Evolutionary conservation across 53 echinoderm and acorn worm species (phyloP), one percentile per base, ranked within the genome.

Genomic region (Astropecten irregularis): DNA sequence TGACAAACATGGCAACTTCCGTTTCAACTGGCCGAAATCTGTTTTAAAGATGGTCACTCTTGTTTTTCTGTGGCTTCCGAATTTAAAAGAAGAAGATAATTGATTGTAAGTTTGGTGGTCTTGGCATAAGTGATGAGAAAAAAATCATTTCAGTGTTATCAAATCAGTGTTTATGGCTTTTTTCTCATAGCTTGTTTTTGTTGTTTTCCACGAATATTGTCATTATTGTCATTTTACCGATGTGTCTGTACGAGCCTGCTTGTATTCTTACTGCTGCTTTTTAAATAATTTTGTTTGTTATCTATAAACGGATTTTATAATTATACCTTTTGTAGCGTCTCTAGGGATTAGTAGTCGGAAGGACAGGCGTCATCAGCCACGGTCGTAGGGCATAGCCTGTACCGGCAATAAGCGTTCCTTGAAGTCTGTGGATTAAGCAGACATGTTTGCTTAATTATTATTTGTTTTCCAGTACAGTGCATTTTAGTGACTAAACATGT

Each of bases 381-480:
- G 63, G 61, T 40, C 32, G 26, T 25, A 26, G 46, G 2, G 81
- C 57, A 23, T 63, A 81, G 23, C 81, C 81, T 3, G 37, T 63
- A 46, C 79, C 79, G 0, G 77, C 87, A 13, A 87, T 49, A 14
- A 87, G 30, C 31, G 53, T 10, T 79, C 87, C 79, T 31, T 79
- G 72, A n/a, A 72, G 52, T 52, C 72, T 72, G 30, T 27, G 25
- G 26, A 28, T 68, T 23, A 25, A 68, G 47, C 26, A 10, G 47
- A 46, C 0, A 26, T 68, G 20, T 6, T 27, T 46, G 0, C 25
- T 42, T 18, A 27, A 27, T 42, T 11, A 42, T 42, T 8, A 42
- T 8, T 42, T 42, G 42, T 42, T 6, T 8, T 42, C 11, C 11
- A 42, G 42, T 11, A 42, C 42, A 42, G 42, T n/a, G n/a, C n/a